Evolutionary conservation across 1,140 invertebrate genomes (phyloP).

Genomic region (Arctopsyche grandis): DNA sequence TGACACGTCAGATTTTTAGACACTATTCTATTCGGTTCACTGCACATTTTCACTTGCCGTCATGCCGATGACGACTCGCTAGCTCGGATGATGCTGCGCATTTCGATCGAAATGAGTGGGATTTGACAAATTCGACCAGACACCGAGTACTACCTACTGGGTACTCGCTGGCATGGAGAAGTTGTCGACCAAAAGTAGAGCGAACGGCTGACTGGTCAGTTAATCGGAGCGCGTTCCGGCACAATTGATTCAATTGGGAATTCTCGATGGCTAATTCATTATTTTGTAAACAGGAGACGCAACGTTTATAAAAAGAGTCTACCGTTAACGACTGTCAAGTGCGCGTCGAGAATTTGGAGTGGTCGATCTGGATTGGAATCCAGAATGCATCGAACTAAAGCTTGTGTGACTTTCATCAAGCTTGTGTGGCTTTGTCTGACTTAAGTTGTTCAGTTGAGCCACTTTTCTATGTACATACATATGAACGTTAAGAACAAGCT

Average conservation of each 20-base stretch:
- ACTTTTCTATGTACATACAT: too few relatives aligned
- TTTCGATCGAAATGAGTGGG: not conserved
- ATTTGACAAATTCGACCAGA: too few relatives aligned
- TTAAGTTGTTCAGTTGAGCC: too few relatives aligned
- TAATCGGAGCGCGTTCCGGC: slow-evolving; percentile 26
- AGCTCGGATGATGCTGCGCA: not conserved
- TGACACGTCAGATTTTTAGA: not conserved
- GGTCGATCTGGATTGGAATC: too few relatives aligned
- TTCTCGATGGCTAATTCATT: too few relatives aligned
- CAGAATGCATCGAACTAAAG: too few relatives aligned
- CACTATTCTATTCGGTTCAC: not conserved
- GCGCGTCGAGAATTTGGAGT: not conserved
- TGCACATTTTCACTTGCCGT: not conserved
- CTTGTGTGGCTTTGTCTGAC: too few relatives aligned
- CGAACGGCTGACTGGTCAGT: not conserved
- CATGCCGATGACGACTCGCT: too few relatives aligned
- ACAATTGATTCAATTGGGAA: slow-evolving; percentile 19
- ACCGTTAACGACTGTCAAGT: not conserved
- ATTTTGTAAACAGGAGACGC: not conserved
- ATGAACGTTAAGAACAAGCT: too few relatives aligned
- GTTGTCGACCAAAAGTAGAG: not conserved
- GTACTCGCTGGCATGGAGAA: too few relatives aligned
- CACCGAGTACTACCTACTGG: too few relatives aligned
- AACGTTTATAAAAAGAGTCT: not conserved
- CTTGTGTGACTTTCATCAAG: too few relatives aligned